Conservation (phyloP, 1,140 invertebrate species). For the Pteromalus puparum region DNA sequence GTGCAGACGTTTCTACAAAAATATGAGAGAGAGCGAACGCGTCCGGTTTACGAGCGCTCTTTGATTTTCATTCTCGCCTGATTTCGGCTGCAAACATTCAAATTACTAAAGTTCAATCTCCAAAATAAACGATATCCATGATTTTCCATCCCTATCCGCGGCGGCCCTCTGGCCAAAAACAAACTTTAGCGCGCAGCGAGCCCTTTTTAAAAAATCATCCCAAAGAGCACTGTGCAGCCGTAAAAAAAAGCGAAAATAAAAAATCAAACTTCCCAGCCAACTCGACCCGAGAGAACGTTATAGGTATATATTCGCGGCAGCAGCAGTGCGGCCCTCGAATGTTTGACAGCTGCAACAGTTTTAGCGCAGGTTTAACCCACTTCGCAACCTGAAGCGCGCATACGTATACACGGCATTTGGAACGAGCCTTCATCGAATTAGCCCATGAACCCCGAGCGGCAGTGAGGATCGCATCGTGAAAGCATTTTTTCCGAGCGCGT, state of each 20-base stretch:
- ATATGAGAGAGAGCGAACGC: neutral
- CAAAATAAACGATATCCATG: neutral
- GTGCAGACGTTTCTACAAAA: neutral
- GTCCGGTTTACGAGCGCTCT: too few relatives aligned
- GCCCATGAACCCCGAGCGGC: too few relatives aligned
- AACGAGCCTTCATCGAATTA: constrained; percentile 17
- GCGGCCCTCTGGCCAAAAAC: neutral
- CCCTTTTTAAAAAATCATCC: neutral
- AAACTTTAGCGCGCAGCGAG: neutral
- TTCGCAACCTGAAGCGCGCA: neutral
- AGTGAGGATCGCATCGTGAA: neutral
- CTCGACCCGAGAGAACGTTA: neutral
- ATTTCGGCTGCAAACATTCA: neutral
- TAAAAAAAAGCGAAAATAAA: neutral
- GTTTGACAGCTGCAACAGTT: constrained; percentile 13
- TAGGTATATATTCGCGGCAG: neutral
- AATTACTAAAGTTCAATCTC: neutral
- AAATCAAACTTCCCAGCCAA: constrained; percentile 10
- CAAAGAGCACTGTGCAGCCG: neutral
- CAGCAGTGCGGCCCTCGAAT: neutral
- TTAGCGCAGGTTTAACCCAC: neutral
- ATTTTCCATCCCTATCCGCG: neutral
- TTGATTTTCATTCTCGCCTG: neutral
- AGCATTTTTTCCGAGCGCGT: neutral
- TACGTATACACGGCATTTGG: neutral